phyloP scores from a whole-genome alignment of 2,797 vertebrate genomes.

The Gymnocypris eckloni region DNA sequence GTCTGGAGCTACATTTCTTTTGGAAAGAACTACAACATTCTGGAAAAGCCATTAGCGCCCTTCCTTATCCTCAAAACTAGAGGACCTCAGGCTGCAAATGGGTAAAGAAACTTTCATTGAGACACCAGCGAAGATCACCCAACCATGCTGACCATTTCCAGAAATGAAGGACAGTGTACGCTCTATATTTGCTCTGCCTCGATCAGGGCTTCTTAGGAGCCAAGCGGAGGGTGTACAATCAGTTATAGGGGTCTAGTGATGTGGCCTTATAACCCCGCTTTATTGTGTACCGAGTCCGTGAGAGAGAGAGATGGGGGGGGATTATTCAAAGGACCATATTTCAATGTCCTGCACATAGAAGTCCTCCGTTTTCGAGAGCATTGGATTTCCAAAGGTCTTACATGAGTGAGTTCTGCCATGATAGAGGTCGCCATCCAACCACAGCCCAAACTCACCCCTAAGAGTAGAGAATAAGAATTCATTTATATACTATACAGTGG shows the following conservation, averaged over 20 bases:
- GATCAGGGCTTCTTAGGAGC: constrained; percentile 69
- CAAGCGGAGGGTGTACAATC: constrained; percentile 71
- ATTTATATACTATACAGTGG: neutral
- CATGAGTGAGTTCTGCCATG: constrained; percentile 87
- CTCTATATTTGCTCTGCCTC: neutral
- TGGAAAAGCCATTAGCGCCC: neutral
- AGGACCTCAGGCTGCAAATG: constrained; percentile 29
- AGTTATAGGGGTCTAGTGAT: constrained; percentile 72
- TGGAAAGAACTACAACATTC: constrained; percentile 3
- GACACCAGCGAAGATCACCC: neutral
- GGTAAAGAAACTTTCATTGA: constrained; percentile 11
- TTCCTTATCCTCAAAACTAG: constrained; percentile 30
- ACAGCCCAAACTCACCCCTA: constrained; percentile 87
- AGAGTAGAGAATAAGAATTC: constrained; percentile 44
- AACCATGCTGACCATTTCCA: neutral
- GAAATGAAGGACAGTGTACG: neutral
- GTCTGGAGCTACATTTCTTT: constrained; percentile 16
- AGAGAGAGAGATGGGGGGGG: too few species aligned
- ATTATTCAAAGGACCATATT: constrained; percentile 88
- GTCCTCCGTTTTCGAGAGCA: constrained; percentile 86
- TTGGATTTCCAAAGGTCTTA: constrained; percentile 86
- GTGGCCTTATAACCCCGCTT: neutral
- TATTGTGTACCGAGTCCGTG: neutral
- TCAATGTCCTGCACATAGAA: constrained; percentile 89
- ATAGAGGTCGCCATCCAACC: constrained; percentile 88